Percentiles rank a stretch among this genome's conserved stretches.
phyloP scores from a whole-genome alignment of 2,113 vertebrate genomes.

The Eolophus roseicapilla region DNA sequence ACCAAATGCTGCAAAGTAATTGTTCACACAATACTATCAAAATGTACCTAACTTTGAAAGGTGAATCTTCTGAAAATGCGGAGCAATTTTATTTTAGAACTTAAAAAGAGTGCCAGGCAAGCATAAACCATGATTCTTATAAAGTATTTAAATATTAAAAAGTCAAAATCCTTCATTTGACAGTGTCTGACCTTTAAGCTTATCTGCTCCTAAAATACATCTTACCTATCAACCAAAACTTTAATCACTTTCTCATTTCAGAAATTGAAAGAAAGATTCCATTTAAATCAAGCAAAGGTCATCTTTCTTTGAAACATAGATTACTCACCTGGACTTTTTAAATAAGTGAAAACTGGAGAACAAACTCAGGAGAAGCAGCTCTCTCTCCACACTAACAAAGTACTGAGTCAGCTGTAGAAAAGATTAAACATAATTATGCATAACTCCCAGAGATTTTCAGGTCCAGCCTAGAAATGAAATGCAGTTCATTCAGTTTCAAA shows the following conservation, averaged over 20 bases:
- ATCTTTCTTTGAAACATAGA: conserved; percentile 78
- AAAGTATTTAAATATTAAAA: conserved; percentile 75
- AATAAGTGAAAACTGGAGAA: conserved; percentile 43
- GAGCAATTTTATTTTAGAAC: conserved; percentile 47
- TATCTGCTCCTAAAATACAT: conserved; percentile 77
- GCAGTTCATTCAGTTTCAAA: conserved; percentile 30
- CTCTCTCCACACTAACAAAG: conserved; percentile 10
- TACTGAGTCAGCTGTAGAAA: conserved; percentile 66
- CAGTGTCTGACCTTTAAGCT: conserved; percentile 79
- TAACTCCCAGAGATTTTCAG: conserved; percentile 13
- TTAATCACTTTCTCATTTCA: conserved; percentile 82
- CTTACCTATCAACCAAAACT: conserved; percentile 74
- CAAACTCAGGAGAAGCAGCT: conserved; percentile 31
- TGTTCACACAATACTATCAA: neutral
- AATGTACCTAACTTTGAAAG: conserved; percentile 2
- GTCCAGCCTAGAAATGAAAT: conserved; percentile 59
- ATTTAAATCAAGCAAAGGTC: conserved; percentile 81
- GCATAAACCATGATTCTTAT: conserved; percentile 63
- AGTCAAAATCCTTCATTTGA: conserved; percentile 73
- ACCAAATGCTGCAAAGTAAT: neutral
- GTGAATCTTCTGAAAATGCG: conserved; percentile 57
- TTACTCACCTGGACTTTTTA: conserved; percentile 66
- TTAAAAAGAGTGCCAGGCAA: conserved; percentile 59
- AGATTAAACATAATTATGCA: conserved; percentile 67
- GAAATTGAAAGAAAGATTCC: conserved; percentile 77